Evolutionary conservation across 1,140 invertebrate species (phyloP).

Genomic region (Bactericera cockerelli): DNA sequence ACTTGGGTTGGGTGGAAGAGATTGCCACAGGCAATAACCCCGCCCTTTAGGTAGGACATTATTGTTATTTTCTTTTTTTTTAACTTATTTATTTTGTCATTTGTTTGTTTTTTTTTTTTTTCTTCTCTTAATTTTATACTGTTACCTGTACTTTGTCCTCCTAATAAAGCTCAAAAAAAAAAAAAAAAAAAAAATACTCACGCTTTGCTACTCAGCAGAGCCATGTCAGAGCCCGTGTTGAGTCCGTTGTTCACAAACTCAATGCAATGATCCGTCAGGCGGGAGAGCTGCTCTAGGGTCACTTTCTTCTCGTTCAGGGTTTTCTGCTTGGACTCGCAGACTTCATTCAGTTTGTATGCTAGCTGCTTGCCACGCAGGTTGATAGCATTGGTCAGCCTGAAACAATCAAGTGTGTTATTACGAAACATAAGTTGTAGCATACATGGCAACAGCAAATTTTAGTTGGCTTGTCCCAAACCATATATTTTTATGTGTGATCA

Average conservation of each 20-base stretch:
- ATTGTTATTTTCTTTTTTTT: too few species aligned
- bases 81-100: too few species aligned
- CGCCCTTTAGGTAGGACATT: too few species aligned
- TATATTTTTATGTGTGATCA: too few species aligned
- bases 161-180: too few species aligned
- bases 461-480: background rate
- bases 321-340: conserved; percentile 67
- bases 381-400: conserved; percentile 63
- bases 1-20: too few species aligned
- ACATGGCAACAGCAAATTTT: too few species aligned
- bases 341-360: conserved; percentile 57
- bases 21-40: too few species aligned
- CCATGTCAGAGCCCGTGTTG: conserved; percentile 63
- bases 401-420: conserved; percentile 21
- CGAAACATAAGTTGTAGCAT: background rate
- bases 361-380: conserved; percentile 65
- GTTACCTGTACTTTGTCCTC: too few species aligned
- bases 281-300: conserved; percentile 57
- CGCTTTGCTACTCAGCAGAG: conserved; percentile 68
- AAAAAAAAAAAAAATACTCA: conserved; percentile 29
- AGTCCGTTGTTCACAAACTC: conserved; percentile 63
- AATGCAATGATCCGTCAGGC: conserved; percentile 72
- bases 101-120: too few species aligned
- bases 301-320: conserved; percentile 67
- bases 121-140: too few species aligned